Base-by-base conservation (phyloP, 2,888 invertebrate species). In the Parthenolecanium corni region DNA sequence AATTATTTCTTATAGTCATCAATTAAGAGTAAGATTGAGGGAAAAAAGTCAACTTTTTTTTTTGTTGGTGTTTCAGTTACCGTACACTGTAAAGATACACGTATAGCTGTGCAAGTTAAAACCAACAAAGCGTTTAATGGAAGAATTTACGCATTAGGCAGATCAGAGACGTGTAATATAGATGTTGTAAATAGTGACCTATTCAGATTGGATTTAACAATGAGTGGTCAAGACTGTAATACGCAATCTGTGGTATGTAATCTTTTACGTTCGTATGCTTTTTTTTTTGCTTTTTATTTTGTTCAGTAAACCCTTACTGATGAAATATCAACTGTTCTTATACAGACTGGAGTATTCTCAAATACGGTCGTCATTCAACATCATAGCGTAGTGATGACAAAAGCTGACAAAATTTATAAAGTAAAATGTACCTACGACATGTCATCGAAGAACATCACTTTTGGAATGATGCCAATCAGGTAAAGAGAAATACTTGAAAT, bases 381-480 rank as follows among this genome's bases (percentile, higher is more conserved):
- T 72, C 93, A 93, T 76, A 92, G 90, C 73, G 91, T 93, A 24
- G 93, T 93, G 38, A 92, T 93, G 90, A 93, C 93, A 63, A 93
- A 93, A 74, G 92, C 92, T 3, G 93, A 93, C 74, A 93, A 93
- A 75, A 92, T 93, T 73, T 93, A 93, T 80, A 93, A 92, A 78
- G 91, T 93, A 65, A 90, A 93, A 74, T 93, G 93, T 73, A 93
- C 93, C 5, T 93, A 93, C 75, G 93, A 93, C 74, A 93, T 93
- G 87, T 89, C 91, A 68, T 91, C 93, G 20, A 90, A 91, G 79
- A 93, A 93, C 75, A 91, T 93, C 70, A 92, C 93, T 38, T 93
- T 93, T 78, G 93, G 93, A 78, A 92, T 93, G 92, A 91, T 92
- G 86, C 93, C 93, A 67, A 91, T 93, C 76, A 85, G 88, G 85